Base-by-base conservation (phyloP, 2,113 vertebrate genomes). In the Hoplias malabaricus region DNA sequence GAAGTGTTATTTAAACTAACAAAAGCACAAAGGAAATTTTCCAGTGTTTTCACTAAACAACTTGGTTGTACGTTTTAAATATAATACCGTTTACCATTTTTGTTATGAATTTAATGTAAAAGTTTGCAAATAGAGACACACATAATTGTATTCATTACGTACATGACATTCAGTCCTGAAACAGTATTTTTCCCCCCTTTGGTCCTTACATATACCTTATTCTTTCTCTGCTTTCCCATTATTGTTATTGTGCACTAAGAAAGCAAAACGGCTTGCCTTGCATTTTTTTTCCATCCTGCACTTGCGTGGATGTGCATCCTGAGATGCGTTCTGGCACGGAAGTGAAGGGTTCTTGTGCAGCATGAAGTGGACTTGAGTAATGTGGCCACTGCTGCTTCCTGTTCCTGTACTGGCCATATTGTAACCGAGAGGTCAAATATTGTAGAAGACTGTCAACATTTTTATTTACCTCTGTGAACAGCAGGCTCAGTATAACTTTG, bases 261-360 rank as follows among this genome's bases (percentile, higher is more conserved):
- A 21, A 10, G 12, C 9, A 36, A 74, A 80, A 50, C 1, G 2
- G 59, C 59, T 74, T 59, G 57, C 42, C 19, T 62, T 56, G 78
- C 68, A 43, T 62, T 77, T 61, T 68, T 31, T 19, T 29, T 31
- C 13, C 14, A 23, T 69, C 13, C 67, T 71, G 69, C n/a, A n/a
- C n/a, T n/a, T n/a, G 43, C 23, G 38, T 42, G 42, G 40, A 80
- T 67, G n/a, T 36, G 62, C 54, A n/a, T 50, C 12, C 4, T 29
- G 33, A 54, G 54, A 73, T 68, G 43, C 69, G 54, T 33, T 43
- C 83, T 34, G 38, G 48, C 46, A 42, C 2, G 86, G 87, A 88
- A 90, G 85, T 87, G 78, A 89, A 89, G 13, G 10, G 77, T 87
- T 82, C 86, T 86, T 89, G 84, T 90, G 88, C 82, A 79, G 80